Evolutionary conservation across 2,888 invertebrate genomes (phyloP), one percentile per base, ranked within the genome.

Genomic region (Drosophila ochracea): DNA sequence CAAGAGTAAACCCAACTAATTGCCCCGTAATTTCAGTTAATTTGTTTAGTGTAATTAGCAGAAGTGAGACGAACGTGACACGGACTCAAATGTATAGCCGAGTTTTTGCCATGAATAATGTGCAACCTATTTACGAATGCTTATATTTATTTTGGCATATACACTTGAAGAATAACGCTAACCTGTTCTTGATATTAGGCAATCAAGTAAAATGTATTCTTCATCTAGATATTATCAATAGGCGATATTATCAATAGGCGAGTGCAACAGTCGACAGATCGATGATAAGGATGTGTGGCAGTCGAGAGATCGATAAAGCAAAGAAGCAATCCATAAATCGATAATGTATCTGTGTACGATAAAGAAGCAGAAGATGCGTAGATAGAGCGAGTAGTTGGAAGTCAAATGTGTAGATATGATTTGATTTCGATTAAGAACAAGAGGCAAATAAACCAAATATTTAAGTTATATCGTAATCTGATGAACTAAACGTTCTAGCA

Each of bases 1-100:
- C 31, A n/a, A 43, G 16, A 43, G 41, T 49, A 49, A 67, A 76
- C 64, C 13, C 11, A 72, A 61, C 66, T 76, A 78, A 78, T 78
- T 76, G 55, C 65, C 43, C 72, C 60, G 73, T 76, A 60, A 80
- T 76, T 73, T 64, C 58, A 68, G 81, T 68, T 80, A 68, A 80
- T 78, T 76, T 81, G 73, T 43, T 73, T 68, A 66, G 60, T 35
- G 73, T 77, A 83, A 84, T 89, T 78, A 86, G 69, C 65, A 47
- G 31, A 53, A 70, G 69, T 69, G 75, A 78, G 59, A 53, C 70
- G 76, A 76, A 76, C 73, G 77, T 80, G 81, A 66, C 81, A 76
- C 41, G 54, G 47, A 81, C 68, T 69, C 68, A 68, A 71, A 68
- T 55, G 33, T 28, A 43, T 39, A 57, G 39, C 16, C 61, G 59